A percentile compares a stretch with the other conserved stretches of the same genome.
These are phyloP conservation scores for Herpetotheres cachinnans DNA, from an alignment of 2,113 vertebrate genomes.

Conservation along the genomic window DNA sequence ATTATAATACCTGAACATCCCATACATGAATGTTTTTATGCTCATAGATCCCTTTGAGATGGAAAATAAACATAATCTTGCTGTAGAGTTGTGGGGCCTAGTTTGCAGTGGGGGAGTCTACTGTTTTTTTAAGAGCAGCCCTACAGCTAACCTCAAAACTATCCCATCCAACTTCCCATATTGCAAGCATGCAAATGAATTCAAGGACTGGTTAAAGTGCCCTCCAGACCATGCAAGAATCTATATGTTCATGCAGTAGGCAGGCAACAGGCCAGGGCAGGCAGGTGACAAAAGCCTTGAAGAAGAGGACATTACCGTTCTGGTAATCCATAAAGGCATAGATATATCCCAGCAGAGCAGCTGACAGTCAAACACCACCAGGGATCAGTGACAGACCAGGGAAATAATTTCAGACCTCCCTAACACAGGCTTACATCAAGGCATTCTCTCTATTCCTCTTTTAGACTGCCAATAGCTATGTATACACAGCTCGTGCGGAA, in stretches of 20 bases:
- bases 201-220: not conserved
- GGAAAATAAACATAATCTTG: not conserved
- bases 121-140: not conserved
- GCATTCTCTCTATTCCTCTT: not conserved
- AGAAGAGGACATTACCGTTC: not conserved
- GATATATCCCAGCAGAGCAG: not conserved
- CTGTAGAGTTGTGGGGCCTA: not conserved
- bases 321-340: not conserved
- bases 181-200: not conserved
- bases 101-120: not conserved
- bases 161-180: accelerated
- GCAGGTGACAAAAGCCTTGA: not conserved
- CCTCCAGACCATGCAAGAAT: not conserved
- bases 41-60: not conserved
- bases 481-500: not conserved
- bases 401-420: not conserved
- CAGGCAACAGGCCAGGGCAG: not conserved
- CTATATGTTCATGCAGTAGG: not conserved
- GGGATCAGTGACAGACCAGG: not conserved
- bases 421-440: not conserved
- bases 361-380: not conserved
- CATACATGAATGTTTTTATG: not conserved
- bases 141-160: not conserved
- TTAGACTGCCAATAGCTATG: not conserved
- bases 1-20: not conserved